Evolutionary conservation across 1,140 invertebrate species (phyloP).

Genomic region (Rhyacophila brunnea): DNA sequence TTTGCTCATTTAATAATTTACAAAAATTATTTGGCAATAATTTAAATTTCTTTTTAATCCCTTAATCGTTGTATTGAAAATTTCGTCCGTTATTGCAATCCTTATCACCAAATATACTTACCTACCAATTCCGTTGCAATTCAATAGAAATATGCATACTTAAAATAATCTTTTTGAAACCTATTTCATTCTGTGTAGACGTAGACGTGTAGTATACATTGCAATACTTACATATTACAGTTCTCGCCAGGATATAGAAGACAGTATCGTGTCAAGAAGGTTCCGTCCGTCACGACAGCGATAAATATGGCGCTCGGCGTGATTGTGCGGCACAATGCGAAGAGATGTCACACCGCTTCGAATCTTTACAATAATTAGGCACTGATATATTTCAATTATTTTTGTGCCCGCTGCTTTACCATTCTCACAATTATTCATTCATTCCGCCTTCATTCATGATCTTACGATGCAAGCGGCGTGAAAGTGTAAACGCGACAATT

Average conservation of each 20-base stretch:
- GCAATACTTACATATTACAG: no score
- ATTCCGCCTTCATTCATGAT: conserved; percentile 26
- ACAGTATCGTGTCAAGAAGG: background rate
- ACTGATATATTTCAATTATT: conserved; percentile 36
- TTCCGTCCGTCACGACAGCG: conserved; percentile 29
- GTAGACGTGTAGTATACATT: no score
- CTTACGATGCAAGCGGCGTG: conserved; percentile 2
- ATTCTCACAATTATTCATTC: conserved; percentile 35
- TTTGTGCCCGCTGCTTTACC: background rate
- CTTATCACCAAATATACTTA: no score
- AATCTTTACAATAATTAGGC: conserved; percentile 35
- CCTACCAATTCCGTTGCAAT: no score
- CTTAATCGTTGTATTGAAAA: no score
- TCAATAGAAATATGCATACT: no score
- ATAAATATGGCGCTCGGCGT: conserved; percentile 24
- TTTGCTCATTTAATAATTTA: no score
- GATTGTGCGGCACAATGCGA: conserved; percentile 26
- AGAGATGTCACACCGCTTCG: conserved; percentile 26
- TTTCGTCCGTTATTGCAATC: no score
- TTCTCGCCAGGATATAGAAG: background rate
- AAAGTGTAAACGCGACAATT: conserved; percentile 21
- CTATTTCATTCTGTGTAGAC: no score
- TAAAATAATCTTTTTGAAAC: no score
- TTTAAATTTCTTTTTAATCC: no score
- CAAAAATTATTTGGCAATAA: no score